Evolutionary conservation across 1,140 invertebrate genomes (phyloP).

Genomic region (Plodia interpunctella): DNA sequence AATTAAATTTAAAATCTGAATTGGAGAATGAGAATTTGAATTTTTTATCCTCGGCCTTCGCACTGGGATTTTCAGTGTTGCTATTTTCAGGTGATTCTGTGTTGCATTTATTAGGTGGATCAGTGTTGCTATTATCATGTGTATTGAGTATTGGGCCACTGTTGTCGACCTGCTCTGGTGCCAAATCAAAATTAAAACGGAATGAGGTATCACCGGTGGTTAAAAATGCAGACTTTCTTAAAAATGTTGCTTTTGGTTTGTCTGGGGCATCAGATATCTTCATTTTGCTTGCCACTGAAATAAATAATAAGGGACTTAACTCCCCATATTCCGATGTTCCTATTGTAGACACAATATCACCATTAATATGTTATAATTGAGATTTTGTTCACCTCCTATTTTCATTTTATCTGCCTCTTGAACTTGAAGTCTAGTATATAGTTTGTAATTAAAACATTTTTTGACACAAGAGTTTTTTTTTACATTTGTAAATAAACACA

Average conservation of each 20-base stretch:
- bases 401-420: not conserved
- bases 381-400: not conserved
- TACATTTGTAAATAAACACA: not conserved
- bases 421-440: no score
- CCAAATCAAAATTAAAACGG: constrained; percentile 60
- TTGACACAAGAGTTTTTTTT: constrained; percentile 1
- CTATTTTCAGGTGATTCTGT: constrained; percentile 18
- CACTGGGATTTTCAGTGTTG: constrained; percentile 21
- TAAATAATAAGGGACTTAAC: constrained; percentile 16
- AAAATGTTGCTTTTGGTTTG: constrained; percentile 66
- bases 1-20: constrained; percentile 67
- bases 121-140: constrained; percentile 19
- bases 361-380: not conserved
- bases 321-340: not conserved
- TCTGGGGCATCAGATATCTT: constrained; percentile 59
- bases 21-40: constrained; percentile 50
- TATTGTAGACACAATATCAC: no score
- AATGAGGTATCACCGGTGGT: constrained; percentile 59
- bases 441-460: no score
- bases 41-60: constrained; percentile 23
- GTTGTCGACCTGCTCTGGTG: constrained; percentile 34
- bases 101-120: constrained; percentile 26
- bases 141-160: constrained; percentile 3
- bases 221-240: constrained; percentile 63
- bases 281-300: constrained; percentile 73